Percentiles rank a stretch among this genome's conserved stretches.
Conservation (phyloP, 2,113 vertebrate genomes). For the Nyctibius bracteatus region DNA sequence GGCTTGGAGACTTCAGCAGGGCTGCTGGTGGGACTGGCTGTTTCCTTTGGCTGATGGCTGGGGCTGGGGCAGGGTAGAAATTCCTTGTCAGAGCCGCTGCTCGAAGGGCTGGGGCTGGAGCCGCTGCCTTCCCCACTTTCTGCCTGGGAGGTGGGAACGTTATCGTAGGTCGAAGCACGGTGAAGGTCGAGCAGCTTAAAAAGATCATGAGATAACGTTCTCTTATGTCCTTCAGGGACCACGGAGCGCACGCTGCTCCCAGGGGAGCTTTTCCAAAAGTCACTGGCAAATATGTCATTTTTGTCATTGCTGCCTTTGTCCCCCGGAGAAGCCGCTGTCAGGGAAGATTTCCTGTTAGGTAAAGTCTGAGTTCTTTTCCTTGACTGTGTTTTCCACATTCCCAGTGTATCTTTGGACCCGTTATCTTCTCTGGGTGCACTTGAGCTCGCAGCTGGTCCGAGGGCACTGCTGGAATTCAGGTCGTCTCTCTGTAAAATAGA, state of each 20-base stretch:
- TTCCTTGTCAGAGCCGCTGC: constrained; percentile 28
- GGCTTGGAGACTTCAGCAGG: constrained; percentile 8
- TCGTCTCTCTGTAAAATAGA: constrained; percentile 53
- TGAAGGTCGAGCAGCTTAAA: constrained; percentile 79
- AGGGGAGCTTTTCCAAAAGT: constrained; percentile 62
- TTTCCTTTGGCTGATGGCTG: not conserved
- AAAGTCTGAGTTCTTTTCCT: constrained; percentile 94
- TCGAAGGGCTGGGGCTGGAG: not conserved
- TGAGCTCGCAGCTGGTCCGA: not conserved
- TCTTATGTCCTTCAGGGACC: constrained; percentile 67
- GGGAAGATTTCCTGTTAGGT: constrained; percentile 75
- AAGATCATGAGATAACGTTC: constrained; percentile 86
- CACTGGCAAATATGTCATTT: constrained; percentile 29
- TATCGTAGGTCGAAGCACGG: constrained; percentile 25
- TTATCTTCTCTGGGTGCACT: not conserved
- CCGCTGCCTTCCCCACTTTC: not conserved
- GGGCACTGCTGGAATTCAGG: not conserved
- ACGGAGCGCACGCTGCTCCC: not conserved
- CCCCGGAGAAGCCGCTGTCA: constrained; percentile 35
- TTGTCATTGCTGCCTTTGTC: constrained; percentile 14
- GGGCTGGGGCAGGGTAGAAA: not conserved
- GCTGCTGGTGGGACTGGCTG: not conserved
- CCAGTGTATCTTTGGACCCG: not conserved
- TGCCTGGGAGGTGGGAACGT: not conserved
- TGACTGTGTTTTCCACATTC: constrained; percentile 66